These are phyloP conservation scores for Indicator indicator DNA, from an alignment of 2,113 vertebrate species.

Conservation along the genomic window DNA sequence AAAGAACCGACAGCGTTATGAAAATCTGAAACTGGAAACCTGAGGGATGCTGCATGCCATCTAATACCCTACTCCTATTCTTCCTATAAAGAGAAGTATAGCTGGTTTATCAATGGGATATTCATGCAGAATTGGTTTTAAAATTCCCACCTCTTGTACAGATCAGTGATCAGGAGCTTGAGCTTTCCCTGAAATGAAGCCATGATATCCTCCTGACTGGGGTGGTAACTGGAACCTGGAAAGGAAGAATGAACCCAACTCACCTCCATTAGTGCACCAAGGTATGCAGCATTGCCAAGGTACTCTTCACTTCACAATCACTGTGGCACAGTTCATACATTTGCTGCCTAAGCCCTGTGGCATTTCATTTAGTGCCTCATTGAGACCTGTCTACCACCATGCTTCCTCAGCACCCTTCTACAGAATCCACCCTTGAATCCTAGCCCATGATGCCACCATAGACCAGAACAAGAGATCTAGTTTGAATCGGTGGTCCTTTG, in stretches of 20 bases:
- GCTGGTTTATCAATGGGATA: not conserved
- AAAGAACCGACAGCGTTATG: not conserved
- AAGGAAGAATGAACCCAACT: not conserved
- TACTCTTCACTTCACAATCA: not conserved
- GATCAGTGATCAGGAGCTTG: not conserved
- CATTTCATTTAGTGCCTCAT: not conserved
- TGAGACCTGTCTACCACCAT: not conserved
- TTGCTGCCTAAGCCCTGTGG: not conserved
- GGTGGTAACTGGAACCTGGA: not conserved
- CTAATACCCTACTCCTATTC: not conserved
- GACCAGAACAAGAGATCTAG: not conserved
- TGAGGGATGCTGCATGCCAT: not conserved
- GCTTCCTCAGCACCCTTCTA: not conserved
- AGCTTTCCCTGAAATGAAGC: not conserved
- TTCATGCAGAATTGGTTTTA: not conserved
- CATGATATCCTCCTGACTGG: not conserved
- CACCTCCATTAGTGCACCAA: not conserved
- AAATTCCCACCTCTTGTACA: not conserved
- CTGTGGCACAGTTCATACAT: not conserved
- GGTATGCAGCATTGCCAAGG: not conserved
- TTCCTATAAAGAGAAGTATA: not conserved
- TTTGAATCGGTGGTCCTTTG: not conserved
- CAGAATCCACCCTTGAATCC: not conserved
- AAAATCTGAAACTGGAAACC: not conserved
- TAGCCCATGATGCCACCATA: accelerated